These are phyloP conservation scores for Sander lucioperca DNA, from an alignment of 2,113 vertebrate species.

Conservation along the genomic window DNA sequence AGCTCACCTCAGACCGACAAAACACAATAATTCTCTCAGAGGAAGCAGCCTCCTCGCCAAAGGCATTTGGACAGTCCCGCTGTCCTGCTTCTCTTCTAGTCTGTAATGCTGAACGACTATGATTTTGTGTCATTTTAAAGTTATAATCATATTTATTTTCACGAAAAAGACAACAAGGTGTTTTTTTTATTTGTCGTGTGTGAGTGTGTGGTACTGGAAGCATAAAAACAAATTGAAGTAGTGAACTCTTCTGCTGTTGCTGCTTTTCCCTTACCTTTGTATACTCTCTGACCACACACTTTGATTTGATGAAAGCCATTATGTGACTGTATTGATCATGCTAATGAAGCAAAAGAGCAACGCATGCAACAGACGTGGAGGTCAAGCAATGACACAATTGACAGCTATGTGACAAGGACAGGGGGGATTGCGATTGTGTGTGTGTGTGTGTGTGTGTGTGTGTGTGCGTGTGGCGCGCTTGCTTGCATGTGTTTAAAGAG, in stretches of 20 bases:
- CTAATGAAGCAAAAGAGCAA: conserved; percentile 75
- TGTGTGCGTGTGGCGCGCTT: neutral
- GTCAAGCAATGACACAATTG: conserved; percentile 71
- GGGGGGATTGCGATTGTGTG: conserved; percentile 3
- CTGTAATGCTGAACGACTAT: conserved; percentile 21
- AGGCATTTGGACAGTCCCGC: conserved; percentile 21
- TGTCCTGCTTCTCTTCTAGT: conserved; percentile 31
- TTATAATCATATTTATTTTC: conserved; percentile 3
- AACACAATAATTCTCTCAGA: conserved; percentile 58
- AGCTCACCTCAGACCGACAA: conserved; percentile 45
- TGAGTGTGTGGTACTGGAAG: neutral
- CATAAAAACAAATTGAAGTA: neutral
- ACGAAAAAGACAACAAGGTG: neutral
- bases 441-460: conserved; percentile 15
- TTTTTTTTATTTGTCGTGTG: conserved; percentile 2
- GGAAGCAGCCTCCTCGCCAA: conserved; percentile 1
- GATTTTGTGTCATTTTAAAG: conserved; percentile 19
- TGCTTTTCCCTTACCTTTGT: neutral
- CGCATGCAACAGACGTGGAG: conserved; percentile 57
- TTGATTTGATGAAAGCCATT: conserved; percentile 40
- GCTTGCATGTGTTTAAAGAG: neutral
- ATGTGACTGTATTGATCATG: conserved; percentile 75
- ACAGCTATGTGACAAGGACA: conserved; percentile 66
- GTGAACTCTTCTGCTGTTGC: conserved; percentile 9
- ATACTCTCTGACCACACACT: conserved; percentile 5